phyloP scores from a whole-genome alignment of 1,140 invertebrate genomes.

The Drosophila persimilis region DNA sequence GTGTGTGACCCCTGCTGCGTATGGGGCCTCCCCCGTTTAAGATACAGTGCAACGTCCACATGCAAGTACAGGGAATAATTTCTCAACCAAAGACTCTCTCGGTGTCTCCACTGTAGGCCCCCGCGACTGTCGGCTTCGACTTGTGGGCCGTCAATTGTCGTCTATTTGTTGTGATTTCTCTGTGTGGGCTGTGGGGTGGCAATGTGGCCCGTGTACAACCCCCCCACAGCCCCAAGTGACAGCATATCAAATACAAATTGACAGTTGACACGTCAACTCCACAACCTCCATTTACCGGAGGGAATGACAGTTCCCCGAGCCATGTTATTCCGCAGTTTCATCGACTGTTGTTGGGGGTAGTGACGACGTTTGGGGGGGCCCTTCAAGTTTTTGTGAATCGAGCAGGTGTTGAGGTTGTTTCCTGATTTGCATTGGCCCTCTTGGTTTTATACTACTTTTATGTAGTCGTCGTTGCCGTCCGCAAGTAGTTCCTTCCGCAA shows the following conservation, averaged over 20 bases:
- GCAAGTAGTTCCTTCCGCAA: constrained; percentile 76
- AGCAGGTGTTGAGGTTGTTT: constrained; percentile 70
- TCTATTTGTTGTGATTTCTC: constrained; percentile 78
- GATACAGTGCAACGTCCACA: background rate
- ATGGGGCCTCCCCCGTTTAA: background rate
- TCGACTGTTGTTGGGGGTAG: constrained; percentile 8
- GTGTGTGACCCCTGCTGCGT: constrained; percentile 32
- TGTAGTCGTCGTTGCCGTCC: constrained; percentile 60
- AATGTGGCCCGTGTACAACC: background rate
- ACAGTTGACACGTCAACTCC: constrained; percentile 68
- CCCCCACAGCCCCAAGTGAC: constrained; percentile 21
- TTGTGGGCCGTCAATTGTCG: constrained; percentile 76
- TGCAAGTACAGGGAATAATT: no score
- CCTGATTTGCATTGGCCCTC: constrained; percentile 64
- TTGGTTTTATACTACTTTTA: constrained; percentile 45
- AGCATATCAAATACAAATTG: constrained; percentile 73
- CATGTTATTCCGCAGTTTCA: constrained; percentile 23
- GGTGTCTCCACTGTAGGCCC: constrained; percentile 7
- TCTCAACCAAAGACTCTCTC: no score
- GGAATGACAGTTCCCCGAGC: constrained; percentile 33
- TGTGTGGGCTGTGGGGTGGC: constrained; percentile 30
- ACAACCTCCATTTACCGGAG: constrained; percentile 24
- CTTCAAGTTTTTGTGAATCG: constrained; percentile 32
- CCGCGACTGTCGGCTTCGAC: constrained; percentile 24
- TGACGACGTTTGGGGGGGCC: constrained; percentile 13